Conservation (phyloP, 2,113 vertebrate species). For the Onychorhynchus coronatus region DNA sequence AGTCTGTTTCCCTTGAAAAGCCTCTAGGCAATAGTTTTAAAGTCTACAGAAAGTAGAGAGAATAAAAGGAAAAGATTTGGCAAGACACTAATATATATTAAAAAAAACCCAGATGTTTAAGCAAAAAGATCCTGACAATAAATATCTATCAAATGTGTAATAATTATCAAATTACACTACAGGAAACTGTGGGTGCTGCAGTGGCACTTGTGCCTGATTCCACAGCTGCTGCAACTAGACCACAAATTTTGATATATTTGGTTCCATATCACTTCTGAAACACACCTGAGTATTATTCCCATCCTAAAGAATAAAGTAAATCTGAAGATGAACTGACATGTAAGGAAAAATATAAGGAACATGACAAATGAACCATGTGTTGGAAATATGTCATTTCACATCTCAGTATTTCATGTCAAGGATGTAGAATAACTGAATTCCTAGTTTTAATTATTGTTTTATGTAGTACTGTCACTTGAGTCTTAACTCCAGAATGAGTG, state of each 20-base stretch:
- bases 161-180: neutral
- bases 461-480: neutral
- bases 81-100: neutral
- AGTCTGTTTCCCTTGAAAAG: constrained; percentile 17
- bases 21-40: constrained; percentile 14
- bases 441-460: neutral
- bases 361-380: neutral
- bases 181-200: neutral
- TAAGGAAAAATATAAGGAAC: neutral
- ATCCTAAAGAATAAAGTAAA: neutral
- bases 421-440: neutral
- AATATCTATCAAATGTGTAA: neutral
- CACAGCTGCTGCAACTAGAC: neutral
- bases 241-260: neutral
- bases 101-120: neutral
- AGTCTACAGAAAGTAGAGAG: neutral
- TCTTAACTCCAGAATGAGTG: neutral
- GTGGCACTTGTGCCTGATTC: neutral
- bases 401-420: neutral
- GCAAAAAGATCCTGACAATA: constrained; percentile 4
- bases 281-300: neutral
- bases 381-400: neutral
- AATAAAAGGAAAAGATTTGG: constrained; percentile 43
- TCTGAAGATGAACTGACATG: neutral
- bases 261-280: neutral